These are phyloP conservation scores for Vanessa cardui DNA, from an alignment of 2,888 invertebrate genomes.

Conservation along the genomic window DNA sequence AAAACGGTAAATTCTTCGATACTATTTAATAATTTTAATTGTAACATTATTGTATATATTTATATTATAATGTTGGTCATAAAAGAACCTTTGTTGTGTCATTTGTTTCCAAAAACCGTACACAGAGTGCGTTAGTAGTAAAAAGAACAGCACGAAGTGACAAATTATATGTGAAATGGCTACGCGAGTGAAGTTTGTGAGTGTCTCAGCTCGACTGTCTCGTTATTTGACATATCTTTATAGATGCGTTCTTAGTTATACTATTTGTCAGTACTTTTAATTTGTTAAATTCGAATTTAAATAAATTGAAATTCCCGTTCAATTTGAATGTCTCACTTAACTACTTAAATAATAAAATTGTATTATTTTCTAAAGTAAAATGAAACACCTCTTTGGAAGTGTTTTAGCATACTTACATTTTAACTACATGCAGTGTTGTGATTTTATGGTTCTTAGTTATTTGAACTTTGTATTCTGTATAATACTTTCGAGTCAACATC, in stretches of 20 bases:
- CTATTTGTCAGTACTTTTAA: too few species aligned
- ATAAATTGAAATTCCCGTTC: background rate
- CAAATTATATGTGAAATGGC: constrained; percentile 19
- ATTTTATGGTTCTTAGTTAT: too few species aligned
- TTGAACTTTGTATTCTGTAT: too few species aligned
- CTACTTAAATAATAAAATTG: too few species aligned
- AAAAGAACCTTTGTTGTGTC: constrained; percentile 31
- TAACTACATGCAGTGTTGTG: too few species aligned
- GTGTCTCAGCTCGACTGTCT: constrained; percentile 22
- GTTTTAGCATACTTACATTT: too few species aligned
- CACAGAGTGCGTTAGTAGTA: constrained; percentile 34
- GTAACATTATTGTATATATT: background rate
- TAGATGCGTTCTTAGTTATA: background rate
- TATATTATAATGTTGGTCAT: constrained; percentile 8
- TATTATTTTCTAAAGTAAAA: too few species aligned
- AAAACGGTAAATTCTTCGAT: background rate
- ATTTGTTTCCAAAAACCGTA: constrained; percentile 17
- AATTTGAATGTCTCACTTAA: too few species aligned
- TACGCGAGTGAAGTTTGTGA: constrained; percentile 23
- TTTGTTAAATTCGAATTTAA: background rate
- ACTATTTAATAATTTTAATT: constrained; percentile 5
- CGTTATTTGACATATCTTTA: background rate
- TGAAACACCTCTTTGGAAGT: too few species aligned
- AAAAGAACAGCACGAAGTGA: constrained; percentile 13
- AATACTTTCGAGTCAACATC: too few species aligned